Conservation (phyloP, 2,113 vertebrate species). For the Camelus bactrianus region DNA sequence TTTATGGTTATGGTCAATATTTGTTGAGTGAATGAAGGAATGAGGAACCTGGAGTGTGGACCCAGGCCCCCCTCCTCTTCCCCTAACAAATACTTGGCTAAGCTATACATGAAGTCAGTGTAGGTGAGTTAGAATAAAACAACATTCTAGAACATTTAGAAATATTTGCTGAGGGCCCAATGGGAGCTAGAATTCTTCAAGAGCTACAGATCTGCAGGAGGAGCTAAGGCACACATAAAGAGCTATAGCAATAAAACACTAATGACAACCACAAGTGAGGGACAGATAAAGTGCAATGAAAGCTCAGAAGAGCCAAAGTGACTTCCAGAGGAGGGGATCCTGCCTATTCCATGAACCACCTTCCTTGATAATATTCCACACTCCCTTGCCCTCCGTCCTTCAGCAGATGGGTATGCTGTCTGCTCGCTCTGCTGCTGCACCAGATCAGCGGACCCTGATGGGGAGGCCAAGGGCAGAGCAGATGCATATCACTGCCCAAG, state of each 20-base stretch:
- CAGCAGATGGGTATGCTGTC: not conserved
- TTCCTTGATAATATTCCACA: not conserved
- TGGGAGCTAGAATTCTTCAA: not conserved
- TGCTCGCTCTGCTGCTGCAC: not conserved
- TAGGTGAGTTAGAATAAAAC: not conserved
- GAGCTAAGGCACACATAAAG: not conserved
- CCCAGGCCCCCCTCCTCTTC: not conserved
- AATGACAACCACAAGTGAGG: not conserved
- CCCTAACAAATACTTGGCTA: not conserved
- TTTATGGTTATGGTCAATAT: not conserved
- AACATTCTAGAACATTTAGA: not conserved
- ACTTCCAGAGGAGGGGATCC: not conserved
- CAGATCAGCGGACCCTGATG: too few relatives aligned
- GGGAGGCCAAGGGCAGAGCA: not conserved
- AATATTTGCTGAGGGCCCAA: not conserved
- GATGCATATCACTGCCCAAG: not conserved
- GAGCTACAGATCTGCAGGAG: not conserved
- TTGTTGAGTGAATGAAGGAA: not conserved
- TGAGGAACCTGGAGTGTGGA: not conserved
- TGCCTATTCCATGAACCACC: not conserved
- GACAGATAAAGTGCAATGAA: not conserved
- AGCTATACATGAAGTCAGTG: not conserved
- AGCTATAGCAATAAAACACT: not conserved
- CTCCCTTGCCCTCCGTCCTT: not conserved
- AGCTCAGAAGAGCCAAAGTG: not conserved